phyloP scores from a whole-genome alignment of 2,888 invertebrate species.

The Caenorhabditis auriculariae region DNA sequence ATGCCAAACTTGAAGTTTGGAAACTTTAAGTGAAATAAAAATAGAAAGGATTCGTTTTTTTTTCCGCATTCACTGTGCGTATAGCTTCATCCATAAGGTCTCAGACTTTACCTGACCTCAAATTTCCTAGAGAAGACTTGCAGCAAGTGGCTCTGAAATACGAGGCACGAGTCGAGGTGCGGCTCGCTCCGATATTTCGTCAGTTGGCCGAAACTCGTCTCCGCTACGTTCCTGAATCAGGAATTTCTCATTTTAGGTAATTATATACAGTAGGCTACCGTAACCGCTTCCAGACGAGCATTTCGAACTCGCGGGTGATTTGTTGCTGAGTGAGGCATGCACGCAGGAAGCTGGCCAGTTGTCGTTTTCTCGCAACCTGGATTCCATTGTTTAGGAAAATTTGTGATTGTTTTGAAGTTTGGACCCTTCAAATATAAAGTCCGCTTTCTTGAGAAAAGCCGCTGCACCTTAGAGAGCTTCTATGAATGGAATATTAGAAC shows the following conservation, averaged over 20 bases:
- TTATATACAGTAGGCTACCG: not conserved
- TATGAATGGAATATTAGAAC: too few relatives aligned
- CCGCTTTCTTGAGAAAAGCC: too few relatives aligned
- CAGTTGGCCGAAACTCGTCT: too few relatives aligned
- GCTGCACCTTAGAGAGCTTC: too few relatives aligned
- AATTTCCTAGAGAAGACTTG: constrained; percentile 29
- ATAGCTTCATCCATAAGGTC: not conserved
- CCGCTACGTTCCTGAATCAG: too few relatives aligned
- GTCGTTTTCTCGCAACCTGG: constrained; percentile 29
- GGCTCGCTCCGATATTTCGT: too few relatives aligned
- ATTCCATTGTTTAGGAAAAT: too few relatives aligned
- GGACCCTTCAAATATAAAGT: too few relatives aligned
- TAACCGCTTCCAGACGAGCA: constrained; percentile 30
- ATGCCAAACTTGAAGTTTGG: not conserved
- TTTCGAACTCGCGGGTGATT: constrained; percentile 19
- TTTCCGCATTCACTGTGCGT: too few relatives aligned
- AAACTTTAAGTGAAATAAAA: not conserved
- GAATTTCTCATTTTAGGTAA: too few relatives aligned
- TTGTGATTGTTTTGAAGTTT: too few relatives aligned
- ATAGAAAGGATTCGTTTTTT: not conserved
- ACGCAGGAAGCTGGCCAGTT: constrained; percentile 34
- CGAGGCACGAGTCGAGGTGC: constrained; percentile 19
- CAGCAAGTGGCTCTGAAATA: constrained; percentile 25
- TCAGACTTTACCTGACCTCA: constrained; percentile 8
- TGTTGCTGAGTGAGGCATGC: constrained; percentile 26